These are phyloP conservation scores for Condylura cristata DNA, from an alignment of 2,113 vertebrate species.

Conservation along the genomic window DNA sequence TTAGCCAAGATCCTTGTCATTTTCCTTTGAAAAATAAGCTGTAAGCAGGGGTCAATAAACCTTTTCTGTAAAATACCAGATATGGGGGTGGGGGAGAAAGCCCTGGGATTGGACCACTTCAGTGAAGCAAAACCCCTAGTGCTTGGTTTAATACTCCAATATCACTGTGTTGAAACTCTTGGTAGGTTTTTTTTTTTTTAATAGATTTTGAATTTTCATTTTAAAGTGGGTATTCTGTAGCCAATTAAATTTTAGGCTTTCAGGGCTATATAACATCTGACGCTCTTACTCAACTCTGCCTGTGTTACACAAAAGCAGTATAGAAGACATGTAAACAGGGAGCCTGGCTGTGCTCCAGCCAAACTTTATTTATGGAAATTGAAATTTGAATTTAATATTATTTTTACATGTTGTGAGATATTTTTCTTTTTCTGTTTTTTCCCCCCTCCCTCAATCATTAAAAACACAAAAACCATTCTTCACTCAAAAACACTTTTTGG, in stretches of 20 bases:
- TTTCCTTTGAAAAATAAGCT: neutral
- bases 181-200: neutral
- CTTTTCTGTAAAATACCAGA: neutral
- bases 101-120: neutral
- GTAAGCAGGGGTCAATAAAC: neutral
- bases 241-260: neutral
- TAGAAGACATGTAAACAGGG: neutral
- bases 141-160: neutral
- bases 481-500: neutral
- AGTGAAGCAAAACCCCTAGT: neutral
- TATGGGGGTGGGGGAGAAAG: neutral
- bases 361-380: neutral
- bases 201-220: neutral
- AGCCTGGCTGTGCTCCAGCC: neutral
- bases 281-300: neutral
- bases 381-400: conserved; percentile 34
- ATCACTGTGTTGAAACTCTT: neutral
- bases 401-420: neutral
- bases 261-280: neutral
- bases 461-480: neutral
- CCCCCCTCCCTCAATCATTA: neutral
- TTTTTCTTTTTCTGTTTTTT: neutral
- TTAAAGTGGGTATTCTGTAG: neutral
- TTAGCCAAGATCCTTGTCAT: neutral
- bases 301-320: neutral